Conservation (phyloP, 2,113 vertebrate species). For the Callipepla californica region DNA sequence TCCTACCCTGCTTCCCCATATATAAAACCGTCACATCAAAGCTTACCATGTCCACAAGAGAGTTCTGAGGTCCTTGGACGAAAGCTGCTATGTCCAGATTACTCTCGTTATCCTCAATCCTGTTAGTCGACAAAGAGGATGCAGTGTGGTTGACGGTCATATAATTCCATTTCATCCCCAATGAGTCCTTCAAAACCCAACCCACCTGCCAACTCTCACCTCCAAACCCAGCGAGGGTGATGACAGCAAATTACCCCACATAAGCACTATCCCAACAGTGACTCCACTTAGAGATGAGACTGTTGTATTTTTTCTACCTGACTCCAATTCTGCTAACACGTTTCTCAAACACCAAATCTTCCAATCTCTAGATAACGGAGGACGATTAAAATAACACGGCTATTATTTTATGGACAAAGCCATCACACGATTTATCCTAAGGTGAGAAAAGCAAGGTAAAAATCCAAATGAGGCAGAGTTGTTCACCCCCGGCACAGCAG, state of each 20-base stretch:
- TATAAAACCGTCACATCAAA: accelerated
- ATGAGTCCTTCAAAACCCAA: background rate
- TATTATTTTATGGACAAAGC: background rate
- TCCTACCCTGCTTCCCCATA: background rate
- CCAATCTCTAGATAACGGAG: background rate
- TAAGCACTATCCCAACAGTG: background rate
- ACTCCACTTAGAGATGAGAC: background rate
- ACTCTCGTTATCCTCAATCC: background rate
- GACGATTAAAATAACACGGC: background rate
- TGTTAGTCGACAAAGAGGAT: slow-evolving; percentile 6
- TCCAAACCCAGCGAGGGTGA: background rate
- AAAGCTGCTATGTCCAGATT: background rate
- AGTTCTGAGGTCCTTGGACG: background rate
- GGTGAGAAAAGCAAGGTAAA: background rate
- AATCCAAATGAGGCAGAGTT: background rate
- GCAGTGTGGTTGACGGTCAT: background rate
- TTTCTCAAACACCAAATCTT: background rate
- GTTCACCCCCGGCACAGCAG: background rate
- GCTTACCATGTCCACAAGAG: background rate
- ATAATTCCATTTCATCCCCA: background rate
- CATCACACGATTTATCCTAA: background rate
- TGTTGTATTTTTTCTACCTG: background rate
- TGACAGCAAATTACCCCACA: background rate
- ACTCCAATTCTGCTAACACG: background rate
- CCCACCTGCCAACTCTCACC: background rate